These are phyloP conservation scores for Anolis carolinensis DNA, from an alignment of 2,113 vertebrate species.

Conservation along the genomic window DNA sequence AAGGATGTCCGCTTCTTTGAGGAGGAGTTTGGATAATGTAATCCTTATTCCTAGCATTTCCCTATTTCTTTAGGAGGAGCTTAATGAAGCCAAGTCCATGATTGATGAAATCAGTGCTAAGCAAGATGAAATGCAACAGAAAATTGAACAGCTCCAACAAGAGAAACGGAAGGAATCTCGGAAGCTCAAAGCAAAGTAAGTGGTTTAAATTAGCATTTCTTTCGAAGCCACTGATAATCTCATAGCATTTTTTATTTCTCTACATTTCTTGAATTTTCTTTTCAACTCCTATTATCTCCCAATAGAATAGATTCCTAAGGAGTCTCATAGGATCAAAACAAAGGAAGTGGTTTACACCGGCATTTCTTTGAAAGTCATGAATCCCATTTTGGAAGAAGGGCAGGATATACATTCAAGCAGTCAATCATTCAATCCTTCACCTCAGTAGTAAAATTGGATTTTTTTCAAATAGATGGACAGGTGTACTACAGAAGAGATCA, in stretches of 20 bases:
- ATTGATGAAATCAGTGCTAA: conserved; percentile 88
- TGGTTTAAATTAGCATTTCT: background rate
- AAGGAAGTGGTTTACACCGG: too few species aligned
- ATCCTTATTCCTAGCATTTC: conserved; percentile 10
- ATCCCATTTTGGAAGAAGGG: too few species aligned
- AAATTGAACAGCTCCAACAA: conserved; percentile 85
- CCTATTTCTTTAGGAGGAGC: conserved; percentile 83
- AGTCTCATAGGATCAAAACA: too few species aligned
- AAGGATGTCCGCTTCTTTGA: background rate
- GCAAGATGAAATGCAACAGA: conserved; percentile 89
- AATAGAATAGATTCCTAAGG: too few species aligned
- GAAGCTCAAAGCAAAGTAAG: conserved; percentile 84
- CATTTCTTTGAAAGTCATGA: too few species aligned
- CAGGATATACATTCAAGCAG: too few species aligned
- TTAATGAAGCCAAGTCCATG: conserved; percentile 87
- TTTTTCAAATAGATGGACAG: too few species aligned
- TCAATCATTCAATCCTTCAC: too few species aligned
- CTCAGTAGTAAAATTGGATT: too few species aligned
- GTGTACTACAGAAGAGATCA: too few species aligned
- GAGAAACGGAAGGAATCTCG: conserved; percentile 82
- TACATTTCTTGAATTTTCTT: background rate
- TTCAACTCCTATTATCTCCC: background rate
- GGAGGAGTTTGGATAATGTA: background rate
- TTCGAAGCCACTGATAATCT: background rate
- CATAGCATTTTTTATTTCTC: background rate